phyloP scores from a whole-genome alignment of 1,140 invertebrate species.

The Trinorchestia longiramus region DNA sequence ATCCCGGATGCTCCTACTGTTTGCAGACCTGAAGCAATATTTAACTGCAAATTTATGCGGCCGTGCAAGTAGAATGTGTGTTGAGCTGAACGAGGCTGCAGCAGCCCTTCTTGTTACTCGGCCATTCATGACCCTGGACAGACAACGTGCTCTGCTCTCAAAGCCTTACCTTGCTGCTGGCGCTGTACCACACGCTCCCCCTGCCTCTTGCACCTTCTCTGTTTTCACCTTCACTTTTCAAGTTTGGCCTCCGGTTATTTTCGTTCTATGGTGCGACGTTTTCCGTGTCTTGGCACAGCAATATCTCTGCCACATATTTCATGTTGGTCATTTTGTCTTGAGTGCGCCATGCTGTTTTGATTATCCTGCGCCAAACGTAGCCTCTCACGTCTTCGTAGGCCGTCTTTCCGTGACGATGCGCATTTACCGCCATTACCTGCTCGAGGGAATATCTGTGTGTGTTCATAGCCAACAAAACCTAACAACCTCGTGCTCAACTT shows the following conservation, averaged over 20 bases:
- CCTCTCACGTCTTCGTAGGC: neutral
- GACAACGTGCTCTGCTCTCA: constrained; percentile 8
- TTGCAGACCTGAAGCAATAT: neutral
- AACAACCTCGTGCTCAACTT: constrained; percentile 22
- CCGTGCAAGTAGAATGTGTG: neutral
- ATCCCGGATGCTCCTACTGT: neutral
- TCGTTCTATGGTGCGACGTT: neutral
- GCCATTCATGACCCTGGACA: constrained; percentile 2
- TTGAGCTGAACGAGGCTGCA: neutral
- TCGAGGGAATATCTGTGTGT: constrained; percentile 22
- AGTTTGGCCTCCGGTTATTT: neutral
- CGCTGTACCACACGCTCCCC: neutral
- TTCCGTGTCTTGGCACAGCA: neutral
- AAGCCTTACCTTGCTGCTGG: constrained; percentile 26
- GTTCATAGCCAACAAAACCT: constrained; percentile 5
- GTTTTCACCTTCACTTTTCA: neutral
- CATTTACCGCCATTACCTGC: constrained; percentile 11
- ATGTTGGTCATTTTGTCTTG: neutral
- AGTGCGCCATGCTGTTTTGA: neutral
- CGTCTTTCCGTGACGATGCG: neutral
- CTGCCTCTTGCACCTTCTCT: neutral
- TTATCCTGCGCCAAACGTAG: neutral
- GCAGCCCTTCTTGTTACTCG: neutral
- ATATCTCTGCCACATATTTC: neutral
- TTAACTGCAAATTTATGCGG: neutral